phyloP scores from a whole-genome alignment of 2,888 invertebrate genomes.

The Phyllotreta cruciferae region DNA sequence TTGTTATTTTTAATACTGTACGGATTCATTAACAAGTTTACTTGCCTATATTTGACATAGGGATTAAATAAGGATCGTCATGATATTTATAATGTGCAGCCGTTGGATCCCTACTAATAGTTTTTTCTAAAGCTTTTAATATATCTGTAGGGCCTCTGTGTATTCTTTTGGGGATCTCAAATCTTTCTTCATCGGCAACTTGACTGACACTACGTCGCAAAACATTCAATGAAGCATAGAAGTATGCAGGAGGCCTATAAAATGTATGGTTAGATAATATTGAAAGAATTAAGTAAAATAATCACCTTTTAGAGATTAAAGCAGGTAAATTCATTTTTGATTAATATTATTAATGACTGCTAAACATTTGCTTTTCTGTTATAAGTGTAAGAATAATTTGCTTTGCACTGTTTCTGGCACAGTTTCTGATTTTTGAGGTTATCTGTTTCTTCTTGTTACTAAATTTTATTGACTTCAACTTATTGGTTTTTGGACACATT shows the following conservation, averaged over 20 bases:
- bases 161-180: conserved; percentile 73
- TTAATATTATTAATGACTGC: too few species aligned
- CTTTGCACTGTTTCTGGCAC: too few species aligned
- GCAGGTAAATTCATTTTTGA: too few species aligned
- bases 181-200: conserved; percentile 54
- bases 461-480: too few species aligned
- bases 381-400: too few species aligned
- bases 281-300: too few species aligned
- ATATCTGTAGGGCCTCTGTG: conserved; percentile 83
- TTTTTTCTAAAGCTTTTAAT: conserved; percentile 78
- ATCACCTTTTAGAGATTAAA: too few species aligned
- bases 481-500: too few species aligned
- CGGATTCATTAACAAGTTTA: not conserved
- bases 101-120: conserved; percentile 76
- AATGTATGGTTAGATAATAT: not conserved
- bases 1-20: not conserved
- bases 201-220: conserved; percentile 18
- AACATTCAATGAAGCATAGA: not conserved
- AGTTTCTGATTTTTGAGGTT: too few species aligned
- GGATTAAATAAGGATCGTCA: conserved; percentile 90
- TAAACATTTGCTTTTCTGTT: too few species aligned
- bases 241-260: conserved; percentile 7
- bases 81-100: conserved; percentile 90
- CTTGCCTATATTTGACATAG: conserved; percentile 68
- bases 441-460: too few species aligned